phyloP scores from a whole-genome alignment of 2,888 invertebrate species.

The Lepeophtheirus nordmannii region DNA sequence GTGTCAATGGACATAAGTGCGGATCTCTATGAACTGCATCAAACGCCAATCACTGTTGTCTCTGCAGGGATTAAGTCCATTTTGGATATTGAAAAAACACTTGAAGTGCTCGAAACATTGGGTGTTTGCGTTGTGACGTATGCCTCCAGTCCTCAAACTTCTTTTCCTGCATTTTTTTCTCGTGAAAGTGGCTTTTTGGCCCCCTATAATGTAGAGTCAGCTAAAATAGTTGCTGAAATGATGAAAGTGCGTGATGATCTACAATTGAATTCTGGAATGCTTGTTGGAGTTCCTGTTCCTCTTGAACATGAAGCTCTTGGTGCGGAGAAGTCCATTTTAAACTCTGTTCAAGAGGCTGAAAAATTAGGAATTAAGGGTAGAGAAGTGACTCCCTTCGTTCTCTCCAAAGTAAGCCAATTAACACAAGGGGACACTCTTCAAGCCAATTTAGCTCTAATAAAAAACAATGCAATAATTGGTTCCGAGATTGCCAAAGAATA shows the following conservation, averaged over 20 bases:
- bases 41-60: constrained; percentile 71
- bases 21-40: constrained; percentile 75
- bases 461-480: constrained; percentile 76
- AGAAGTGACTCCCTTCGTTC: constrained; percentile 77
- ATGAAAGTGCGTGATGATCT: constrained; percentile 44
- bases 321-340: constrained; percentile 53
- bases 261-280: constrained; percentile 50
- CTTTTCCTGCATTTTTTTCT: constrained; percentile 90
- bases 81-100: constrained; percentile 77
- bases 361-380: constrained; percentile 54
- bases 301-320: constrained; percentile 38
- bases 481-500: constrained; percentile 58
- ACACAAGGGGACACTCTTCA: constrained; percentile 64
- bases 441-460: constrained; percentile 75
- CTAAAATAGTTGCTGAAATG: constrained; percentile 55
- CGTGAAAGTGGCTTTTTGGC: constrained; percentile 53
- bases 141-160: constrained; percentile 40
- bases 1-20: constrained; percentile 81
- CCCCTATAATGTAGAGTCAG: constrained; percentile 49
- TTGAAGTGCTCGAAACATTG: constrained; percentile 85
- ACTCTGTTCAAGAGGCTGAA: constrained; percentile 49
- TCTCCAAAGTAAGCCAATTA: constrained; percentile 57
- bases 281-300: constrained; percentile 84
- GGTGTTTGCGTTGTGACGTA: constrained; percentile 76
- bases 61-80: constrained; percentile 95